These are phyloP conservation scores for Epinephelus malabaricus DNA, from an alignment of 2,797 vertebrate genomes.

Conservation along the genomic window DNA sequence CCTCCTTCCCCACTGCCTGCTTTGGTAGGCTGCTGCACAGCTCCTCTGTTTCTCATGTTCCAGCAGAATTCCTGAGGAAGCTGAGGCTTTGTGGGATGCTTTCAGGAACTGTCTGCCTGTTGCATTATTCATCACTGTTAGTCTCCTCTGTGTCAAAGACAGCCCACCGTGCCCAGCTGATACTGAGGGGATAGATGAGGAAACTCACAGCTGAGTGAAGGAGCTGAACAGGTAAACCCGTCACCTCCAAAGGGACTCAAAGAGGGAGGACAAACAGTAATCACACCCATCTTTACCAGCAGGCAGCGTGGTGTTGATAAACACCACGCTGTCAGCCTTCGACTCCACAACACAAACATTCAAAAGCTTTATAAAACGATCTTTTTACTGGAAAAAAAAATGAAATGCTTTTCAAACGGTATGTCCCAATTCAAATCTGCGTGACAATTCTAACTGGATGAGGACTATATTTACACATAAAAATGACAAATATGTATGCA, in stretches of 20 bases:
- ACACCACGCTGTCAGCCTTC: neutral
- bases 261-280: slow-evolving; percentile 27
- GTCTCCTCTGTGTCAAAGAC: slow-evolving; percentile 74
- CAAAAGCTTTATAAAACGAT: neutral
- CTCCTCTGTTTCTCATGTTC: slow-evolving; percentile 72
- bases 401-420: neutral
- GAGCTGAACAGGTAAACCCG: slow-evolving; percentile 52
- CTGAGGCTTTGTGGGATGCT: slow-evolving; percentile 77
- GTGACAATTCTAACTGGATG: neutral
- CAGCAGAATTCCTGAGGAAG: slow-evolving; percentile 79
- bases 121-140: slow-evolving; percentile 83
- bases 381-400: neutral
- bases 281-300: slow-evolving; percentile 21
- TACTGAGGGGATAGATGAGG: slow-evolving; percentile 55
- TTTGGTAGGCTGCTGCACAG: slow-evolving; percentile 55
- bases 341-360: slow-evolving; percentile 24
- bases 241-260: slow-evolving; percentile 48
- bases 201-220: slow-evolving; percentile 48
- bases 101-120: slow-evolving; percentile 80
- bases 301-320: slow-evolving; percentile 18
- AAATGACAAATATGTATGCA: neutral
- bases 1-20: slow-evolving; percentile 2
- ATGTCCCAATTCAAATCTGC: neutral
- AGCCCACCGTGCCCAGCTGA: slow-evolving; percentile 67
- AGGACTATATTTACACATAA: neutral